Evolutionary conservation across 2,113 vertebrate species (phyloP).

Genomic region (Nerophis lumbriciformis): DNA sequence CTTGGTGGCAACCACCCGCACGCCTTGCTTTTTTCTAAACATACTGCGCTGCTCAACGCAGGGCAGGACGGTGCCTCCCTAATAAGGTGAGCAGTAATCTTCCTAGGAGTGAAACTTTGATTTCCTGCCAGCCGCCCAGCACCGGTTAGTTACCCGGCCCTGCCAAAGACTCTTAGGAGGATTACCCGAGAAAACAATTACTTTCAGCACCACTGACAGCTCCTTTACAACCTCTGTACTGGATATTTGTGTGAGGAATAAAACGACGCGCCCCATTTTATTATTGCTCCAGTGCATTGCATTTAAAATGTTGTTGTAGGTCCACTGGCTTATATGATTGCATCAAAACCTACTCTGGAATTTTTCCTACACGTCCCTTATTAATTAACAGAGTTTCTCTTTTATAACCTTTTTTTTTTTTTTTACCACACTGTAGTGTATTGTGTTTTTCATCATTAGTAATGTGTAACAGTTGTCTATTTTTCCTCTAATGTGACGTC

Average conservation of each 20-base stretch:
- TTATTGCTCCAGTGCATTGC: not conserved
- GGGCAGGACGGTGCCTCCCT: slow-evolving; percentile 4
- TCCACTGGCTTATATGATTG: too few relatives aligned
- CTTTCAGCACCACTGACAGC: slow-evolving; percentile 39
- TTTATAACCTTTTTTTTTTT: too few relatives aligned
- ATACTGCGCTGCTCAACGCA: not conserved
- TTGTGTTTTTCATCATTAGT: too few relatives aligned
- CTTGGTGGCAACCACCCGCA: not conserved
- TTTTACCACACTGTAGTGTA: too few relatives aligned
- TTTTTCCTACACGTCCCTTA: too few relatives aligned
- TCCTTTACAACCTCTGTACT: slow-evolving; percentile 6
- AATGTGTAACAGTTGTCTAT: too few relatives aligned
- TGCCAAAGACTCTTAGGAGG: slow-evolving; percentile 5
- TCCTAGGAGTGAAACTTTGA: slow-evolving; percentile 16
- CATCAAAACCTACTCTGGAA: too few relatives aligned
- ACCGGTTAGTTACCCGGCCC: slow-evolving; percentile 7
- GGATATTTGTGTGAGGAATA: not conserved
- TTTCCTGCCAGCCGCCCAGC: slow-evolving; percentile 15
- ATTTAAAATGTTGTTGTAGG: not conserved
- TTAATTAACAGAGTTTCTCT: too few relatives aligned
- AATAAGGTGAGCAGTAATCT: slow-evolving; percentile 21
- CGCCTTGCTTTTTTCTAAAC: not conserved
- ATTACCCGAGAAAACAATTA: slow-evolving; percentile 2
- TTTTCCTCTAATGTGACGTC: too few relatives aligned
- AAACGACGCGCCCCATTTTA: not conserved